A percentile compares a stretch with the other conserved stretches of the same genome.
These are phyloP conservation scores for Anagrus nilaparvatae DNA, from an alignment of 1,140 invertebrate genomes.

Conservation along the genomic window DNA sequence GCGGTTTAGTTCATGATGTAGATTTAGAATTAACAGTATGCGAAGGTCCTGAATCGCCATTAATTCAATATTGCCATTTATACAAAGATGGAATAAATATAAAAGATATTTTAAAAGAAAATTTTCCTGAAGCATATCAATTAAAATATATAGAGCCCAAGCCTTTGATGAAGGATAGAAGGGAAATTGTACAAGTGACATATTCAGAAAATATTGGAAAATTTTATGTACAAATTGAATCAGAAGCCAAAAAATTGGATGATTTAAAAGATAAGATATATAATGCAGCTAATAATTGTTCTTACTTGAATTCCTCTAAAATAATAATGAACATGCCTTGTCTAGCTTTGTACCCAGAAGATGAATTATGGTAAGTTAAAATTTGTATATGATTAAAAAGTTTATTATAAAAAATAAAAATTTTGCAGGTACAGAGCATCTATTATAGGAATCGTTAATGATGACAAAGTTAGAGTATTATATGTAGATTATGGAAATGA, in stretches of 20 bases:
- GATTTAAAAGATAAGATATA: conserved; percentile 21
- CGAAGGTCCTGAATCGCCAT: conserved; percentile 52
- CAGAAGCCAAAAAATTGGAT: conserved; percentile 45
- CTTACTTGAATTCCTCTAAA: conserved; percentile 39
- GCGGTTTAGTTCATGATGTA: conserved; percentile 50
- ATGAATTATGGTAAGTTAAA: conserved; percentile 56
- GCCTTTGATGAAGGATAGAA: conserved; percentile 29
- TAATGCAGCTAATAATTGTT: conserved; percentile 18
- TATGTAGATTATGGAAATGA: conserved; percentile 73
- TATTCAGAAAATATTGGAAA: conserved; percentile 59
- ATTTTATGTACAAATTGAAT: conserved; percentile 60
- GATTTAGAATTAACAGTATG: conserved; percentile 52
- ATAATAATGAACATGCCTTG: conserved; percentile 53
- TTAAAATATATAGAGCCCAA: conserved; percentile 17
- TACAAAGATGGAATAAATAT: conserved; percentile 48
- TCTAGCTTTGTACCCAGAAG: conserved; percentile 59
- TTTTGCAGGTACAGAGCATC: conserved; percentile 50
- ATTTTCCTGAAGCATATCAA: conserved; percentile 22
- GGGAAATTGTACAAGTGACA: conserved; percentile 51
- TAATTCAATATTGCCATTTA: conserved; percentile 62
- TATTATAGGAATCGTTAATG: conserved; percentile 39
- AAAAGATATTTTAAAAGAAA: conserved; percentile 42
- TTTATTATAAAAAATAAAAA: conserved; percentile 7
- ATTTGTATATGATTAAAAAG: not conserved
- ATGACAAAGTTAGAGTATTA: conserved; percentile 45